Base-by-base conservation (phyloP, 30 jellyfish, hydroid and myxozoan species). In the Pseudorhiza aurosa region DNA sequence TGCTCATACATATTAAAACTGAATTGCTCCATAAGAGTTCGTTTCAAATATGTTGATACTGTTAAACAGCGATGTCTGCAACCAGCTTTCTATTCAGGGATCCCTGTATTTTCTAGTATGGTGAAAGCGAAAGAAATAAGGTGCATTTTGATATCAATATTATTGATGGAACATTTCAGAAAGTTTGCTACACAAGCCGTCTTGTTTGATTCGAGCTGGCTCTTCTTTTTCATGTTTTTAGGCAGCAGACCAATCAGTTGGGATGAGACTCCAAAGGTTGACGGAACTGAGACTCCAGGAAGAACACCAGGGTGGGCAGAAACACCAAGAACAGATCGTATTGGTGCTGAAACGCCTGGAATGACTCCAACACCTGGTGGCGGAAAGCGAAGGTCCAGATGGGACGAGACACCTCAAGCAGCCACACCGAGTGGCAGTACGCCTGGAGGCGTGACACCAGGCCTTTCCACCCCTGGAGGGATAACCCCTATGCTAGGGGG, bases 281-380 rank as follows among this genome's bases (percentile, higher is more conserved):
- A 85, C 11, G 91, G 96, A 1, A 76, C 96, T 1, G 99, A 93
- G 57, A 93, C 99, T 19, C 99, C 99, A 4, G 99, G 99, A 22
- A 83, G 99, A 50, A 93, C 99, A 26, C 99, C 99, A 0, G 99
- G 99, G 18, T 93, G 99, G 99, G 99, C 99, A 22, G 99, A 95
- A 53, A 95, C 99, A 6, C 99, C 99, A 22, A 75, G 93, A 64
- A 95, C 97, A 21, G 99, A 95, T 64, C 90, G 97, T 4, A 68
- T 85, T 12, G 97, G 99, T 24, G 92, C 96, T 5, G 97, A 95
- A 46, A 95, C 99, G 9, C 99, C 99, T 45, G 97, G 97, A 14
- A 95, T 88, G 99, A 95, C 99, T 10, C 97, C 99, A 9, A 88
- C 99, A 18, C 97, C 99, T 2, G 92, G 95, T 21, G 98, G 97